Conservation (phyloP, 2,888 invertebrate species). For the Teleiodes luculella region DNA sequence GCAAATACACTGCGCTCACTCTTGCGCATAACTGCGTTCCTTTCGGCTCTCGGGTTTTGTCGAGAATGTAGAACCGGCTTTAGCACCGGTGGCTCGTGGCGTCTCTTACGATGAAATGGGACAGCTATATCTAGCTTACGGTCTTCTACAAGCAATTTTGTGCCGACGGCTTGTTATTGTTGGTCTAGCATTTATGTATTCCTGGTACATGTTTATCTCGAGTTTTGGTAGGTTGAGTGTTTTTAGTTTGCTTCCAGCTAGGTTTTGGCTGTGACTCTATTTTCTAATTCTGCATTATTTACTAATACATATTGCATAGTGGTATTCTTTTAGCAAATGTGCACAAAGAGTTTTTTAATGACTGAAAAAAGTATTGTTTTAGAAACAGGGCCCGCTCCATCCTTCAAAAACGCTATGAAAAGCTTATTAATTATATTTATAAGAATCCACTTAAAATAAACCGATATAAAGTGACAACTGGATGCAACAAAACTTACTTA, state of each 20-base stretch:
- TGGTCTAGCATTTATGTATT: constrained; percentile 9
- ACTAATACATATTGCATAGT: not conserved
- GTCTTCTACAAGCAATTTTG: constrained; percentile 30
- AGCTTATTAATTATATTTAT: constrained; percentile 10
- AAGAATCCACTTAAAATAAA: constrained; percentile 27
- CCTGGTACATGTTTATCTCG: not conserved
- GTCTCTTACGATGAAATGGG: constrained; percentile 24
- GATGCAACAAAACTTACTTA: too few relatives aligned
- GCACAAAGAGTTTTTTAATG: not conserved
- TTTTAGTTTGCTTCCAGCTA: not conserved
- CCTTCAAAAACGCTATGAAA: constrained; percentile 8
- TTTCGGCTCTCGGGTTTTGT: too few relatives aligned
- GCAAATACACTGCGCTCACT: too few relatives aligned
- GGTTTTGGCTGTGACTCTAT: not conserved
- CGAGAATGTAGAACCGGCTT: too few relatives aligned
- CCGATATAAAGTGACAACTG: constrained; percentile 34
- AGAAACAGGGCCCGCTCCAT: constrained; percentile 23
- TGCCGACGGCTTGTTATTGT: constrained; percentile 27
- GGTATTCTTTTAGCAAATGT: not conserved
- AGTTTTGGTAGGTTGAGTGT: not conserved
- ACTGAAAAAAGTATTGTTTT: not conserved
- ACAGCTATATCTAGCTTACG: constrained; percentile 21
- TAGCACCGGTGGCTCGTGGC: constrained; percentile 15
- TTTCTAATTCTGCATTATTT: not conserved
- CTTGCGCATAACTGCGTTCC: too few relatives aligned